Evolutionary conservation across 1,140 invertebrate genomes (phyloP).

Genomic region (Drosophila melanogaster): Release_6_plus_ISO1_MT NT_033777.3:29316501-29317000

Average conservation of each 20-base stretch:
- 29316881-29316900: neutral
- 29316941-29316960: constrained; percentile 95
- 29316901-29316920: constrained; percentile 84
- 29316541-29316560: constrained; percentile 90
- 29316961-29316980: constrained; percentile 95
- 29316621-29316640: constrained; percentile 86
- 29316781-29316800: constrained; percentile 94
- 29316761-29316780: constrained; percentile 92
- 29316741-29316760: constrained; percentile 94
- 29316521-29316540: constrained; percentile 90
- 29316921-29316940: constrained; percentile 96
- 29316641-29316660: constrained; percentile 29
- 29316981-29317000: constrained; percentile 96
- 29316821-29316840: constrained; percentile 98
- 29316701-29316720: constrained; percentile 86
- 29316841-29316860: constrained; percentile 97
- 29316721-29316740: constrained; percentile 91
- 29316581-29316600: constrained; percentile 91
- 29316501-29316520: constrained; percentile 89
- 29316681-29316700: neutral
- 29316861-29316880: constrained; percentile 85
- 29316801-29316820: constrained; percentile 98
- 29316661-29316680: constrained; percentile 13
- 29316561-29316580: constrained; percentile 91
- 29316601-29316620: constrained; percentile 90